Evolutionary conservation across 2,888 invertebrate genomes (phyloP).

Genomic region (Glyphotaelius pellucidus): DNA sequence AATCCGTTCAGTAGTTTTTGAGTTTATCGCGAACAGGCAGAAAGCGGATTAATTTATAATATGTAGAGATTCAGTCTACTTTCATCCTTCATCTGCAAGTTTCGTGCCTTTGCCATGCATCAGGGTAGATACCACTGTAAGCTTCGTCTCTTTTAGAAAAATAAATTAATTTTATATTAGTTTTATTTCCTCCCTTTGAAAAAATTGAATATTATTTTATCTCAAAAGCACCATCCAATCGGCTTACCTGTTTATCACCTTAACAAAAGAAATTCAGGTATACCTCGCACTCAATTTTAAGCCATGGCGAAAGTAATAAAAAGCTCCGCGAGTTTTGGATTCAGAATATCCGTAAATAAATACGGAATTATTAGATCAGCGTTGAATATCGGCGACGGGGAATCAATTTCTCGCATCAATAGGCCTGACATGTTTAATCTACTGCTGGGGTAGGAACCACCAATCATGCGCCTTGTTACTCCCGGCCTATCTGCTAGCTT

Average conservation of each 20-base stretch:
- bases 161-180: too few relatives aligned
- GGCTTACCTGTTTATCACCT: background rate
- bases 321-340: background rate
- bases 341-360: background rate
- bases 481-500: too few relatives aligned
- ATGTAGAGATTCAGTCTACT: too few relatives aligned
- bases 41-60: too few relatives aligned
- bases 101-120: too few relatives aligned
- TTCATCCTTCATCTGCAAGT: too few relatives aligned
- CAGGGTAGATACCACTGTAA: too few relatives aligned
- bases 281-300: background rate
- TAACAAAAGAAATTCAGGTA: background rate
- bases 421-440: background rate
- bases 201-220: background rate
- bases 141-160: too few relatives aligned
- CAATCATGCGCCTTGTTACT: background rate
- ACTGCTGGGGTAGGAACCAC: background rate
- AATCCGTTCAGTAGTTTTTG: too few relatives aligned
- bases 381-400: background rate
- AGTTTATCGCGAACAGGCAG: too few relatives aligned
- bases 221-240: background rate
- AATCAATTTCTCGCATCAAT: background rate
- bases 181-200: background rate
- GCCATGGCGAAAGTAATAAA: background rate
- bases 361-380: background rate